phyloP scores from a whole-genome alignment of 2,113 vertebrate genomes.

The Lipotes vexillifer region DNA sequence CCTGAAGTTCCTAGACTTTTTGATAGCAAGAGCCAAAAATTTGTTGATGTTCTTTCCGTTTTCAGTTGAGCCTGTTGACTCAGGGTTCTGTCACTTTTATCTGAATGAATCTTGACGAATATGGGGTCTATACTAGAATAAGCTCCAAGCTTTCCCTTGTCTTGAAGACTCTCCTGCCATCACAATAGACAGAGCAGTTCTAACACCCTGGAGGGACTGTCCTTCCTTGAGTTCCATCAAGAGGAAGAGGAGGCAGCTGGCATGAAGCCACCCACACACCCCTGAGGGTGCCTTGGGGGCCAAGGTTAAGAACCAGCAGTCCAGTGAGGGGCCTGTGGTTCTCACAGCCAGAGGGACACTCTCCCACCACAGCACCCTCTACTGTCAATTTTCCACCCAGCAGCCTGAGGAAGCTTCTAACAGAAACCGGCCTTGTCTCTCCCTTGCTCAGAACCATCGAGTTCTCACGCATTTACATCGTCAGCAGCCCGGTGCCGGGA shows the following conservation, averaged over 20 bases:
- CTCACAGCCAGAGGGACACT: not conserved
- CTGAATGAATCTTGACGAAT: not conserved
- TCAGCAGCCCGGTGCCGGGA: accelerated
- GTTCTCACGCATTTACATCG: accelerated
- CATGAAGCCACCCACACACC: not conserved
- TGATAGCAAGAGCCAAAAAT: not conserved
- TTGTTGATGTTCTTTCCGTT: not conserved
- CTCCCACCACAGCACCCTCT: not conserved
- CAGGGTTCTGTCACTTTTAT: not conserved
- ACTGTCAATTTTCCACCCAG: not conserved
- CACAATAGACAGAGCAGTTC: accelerated
- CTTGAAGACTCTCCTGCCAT: not conserved
- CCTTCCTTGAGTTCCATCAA: not conserved
- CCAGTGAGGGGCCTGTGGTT: not conserved
- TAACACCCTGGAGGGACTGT: not conserved
- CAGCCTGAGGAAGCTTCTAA: not conserved
- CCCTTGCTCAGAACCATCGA: not conserved
- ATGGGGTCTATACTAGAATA: not conserved
- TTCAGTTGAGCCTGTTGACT: not conserved
- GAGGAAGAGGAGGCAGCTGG: not conserved
- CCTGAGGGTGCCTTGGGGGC: accelerated
- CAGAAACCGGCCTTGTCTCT: not conserved
- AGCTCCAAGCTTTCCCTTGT: not conserved
- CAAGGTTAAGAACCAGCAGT: not conserved
- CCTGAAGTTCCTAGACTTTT: not conserved